phyloP scores from a whole-genome alignment of 2,888 invertebrate species.

The Acanthosoma haemorrhoidale region DNA sequence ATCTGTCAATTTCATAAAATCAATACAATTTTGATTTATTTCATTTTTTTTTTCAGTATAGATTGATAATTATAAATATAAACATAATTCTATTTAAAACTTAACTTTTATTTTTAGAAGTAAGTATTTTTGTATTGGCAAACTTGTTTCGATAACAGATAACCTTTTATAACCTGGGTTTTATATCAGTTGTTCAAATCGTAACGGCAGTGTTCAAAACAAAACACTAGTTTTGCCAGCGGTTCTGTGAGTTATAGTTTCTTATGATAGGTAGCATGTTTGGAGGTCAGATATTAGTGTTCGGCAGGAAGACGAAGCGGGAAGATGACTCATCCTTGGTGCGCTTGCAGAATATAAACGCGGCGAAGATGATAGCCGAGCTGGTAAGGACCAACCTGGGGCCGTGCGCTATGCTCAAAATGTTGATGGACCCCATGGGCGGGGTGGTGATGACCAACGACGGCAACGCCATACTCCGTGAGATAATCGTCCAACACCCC shows the following conservation, averaged over 20 bases:
- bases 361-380: slow-evolving; percentile 98
- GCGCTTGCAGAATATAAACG: slow-evolving; percentile 94
- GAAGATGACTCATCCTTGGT: slow-evolving; percentile 90
- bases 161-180: neutral
- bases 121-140: too few species aligned
- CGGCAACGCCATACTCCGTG: slow-evolving; percentile 96
- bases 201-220: neutral
- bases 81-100: too few species aligned
- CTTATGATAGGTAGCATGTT: neutral
- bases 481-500: slow-evolving; percentile 96
- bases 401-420: slow-evolving; percentile 98
- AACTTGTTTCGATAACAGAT: neutral
- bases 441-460: slow-evolving; percentile 99
- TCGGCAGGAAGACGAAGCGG: slow-evolving; percentile 88
- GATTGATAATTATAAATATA: too few species aligned
- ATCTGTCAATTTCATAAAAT: too few species aligned
- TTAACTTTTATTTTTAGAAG: too few species aligned
- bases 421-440: slow-evolving; percentile 99
- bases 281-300: slow-evolving; percentile 15
- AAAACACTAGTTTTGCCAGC: neutral
- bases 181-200: neutral
- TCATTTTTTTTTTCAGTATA: too few species aligned
- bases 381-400: slow-evolving; percentile 98
- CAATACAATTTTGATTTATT: too few species aligned
- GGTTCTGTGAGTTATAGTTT: neutral